Conservation (phyloP, 2,797 vertebrate species). For the Heliangelus exortis region DNA sequence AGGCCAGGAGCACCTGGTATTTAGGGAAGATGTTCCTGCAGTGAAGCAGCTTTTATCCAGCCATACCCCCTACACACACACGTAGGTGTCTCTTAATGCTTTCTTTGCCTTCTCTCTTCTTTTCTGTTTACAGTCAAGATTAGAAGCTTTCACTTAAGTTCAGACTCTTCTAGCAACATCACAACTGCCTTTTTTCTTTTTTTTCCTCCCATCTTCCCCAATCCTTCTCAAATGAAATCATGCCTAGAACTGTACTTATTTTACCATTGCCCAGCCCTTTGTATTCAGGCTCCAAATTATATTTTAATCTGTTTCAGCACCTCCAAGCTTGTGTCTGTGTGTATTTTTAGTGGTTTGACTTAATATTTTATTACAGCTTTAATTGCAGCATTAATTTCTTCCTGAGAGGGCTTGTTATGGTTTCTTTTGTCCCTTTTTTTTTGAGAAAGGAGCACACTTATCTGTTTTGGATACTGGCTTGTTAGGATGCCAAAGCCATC, state of each 20-base stretch:
- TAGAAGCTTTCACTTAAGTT: background rate
- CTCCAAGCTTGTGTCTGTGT: background rate
- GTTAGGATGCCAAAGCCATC: background rate
- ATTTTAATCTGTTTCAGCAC: background rate
- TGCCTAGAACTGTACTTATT: background rate
- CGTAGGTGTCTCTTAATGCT: background rate
- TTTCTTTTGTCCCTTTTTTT: background rate
- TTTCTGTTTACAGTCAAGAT: background rate
- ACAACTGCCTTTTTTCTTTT: background rate
- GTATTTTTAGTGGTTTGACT: constrained; percentile 21
- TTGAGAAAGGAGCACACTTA: background rate
- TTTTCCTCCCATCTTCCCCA: accelerated
- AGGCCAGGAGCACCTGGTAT: background rate
- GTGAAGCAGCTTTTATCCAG: background rate
- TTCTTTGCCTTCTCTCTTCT: background rate
- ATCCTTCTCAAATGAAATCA: background rate
- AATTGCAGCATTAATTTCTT: background rate
- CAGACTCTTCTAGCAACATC: background rate
- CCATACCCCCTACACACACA: background rate
- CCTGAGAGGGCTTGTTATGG: background rate
- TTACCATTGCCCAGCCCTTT: background rate
- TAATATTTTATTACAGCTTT: constrained; percentile 23
- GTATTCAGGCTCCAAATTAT: background rate
- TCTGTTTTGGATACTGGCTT: constrained; percentile 4
- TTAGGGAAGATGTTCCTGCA: background rate